Percentiles rank a stretch among this genome's conserved stretches.
Evolutionary conservation across 2,888 invertebrate species (phyloP).

Genomic region (Hymenopus coronatus): DNA sequence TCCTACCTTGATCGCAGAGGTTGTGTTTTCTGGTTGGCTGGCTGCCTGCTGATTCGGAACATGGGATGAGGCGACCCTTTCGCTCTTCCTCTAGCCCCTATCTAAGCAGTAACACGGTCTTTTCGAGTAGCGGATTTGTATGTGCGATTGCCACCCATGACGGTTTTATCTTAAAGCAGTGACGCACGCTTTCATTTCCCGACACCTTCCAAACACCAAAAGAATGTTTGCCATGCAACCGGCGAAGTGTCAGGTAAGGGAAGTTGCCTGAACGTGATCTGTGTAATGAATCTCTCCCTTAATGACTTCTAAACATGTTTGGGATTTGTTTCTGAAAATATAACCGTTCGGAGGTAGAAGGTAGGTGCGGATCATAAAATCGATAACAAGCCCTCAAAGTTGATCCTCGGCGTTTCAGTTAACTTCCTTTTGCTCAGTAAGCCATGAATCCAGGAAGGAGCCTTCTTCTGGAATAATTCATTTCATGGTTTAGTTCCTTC

Average conservation of each 20-base stretch:
- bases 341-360: no score
- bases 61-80: background rate
- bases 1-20: conserved; percentile 11
- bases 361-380: background rate
- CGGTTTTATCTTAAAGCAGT: background rate
- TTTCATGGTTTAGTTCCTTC: no score
- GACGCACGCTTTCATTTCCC: background rate
- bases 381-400: background rate
- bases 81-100: no score
- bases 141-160: background rate
- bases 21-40: conserved; percentile 30
- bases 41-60: conserved; percentile 30
- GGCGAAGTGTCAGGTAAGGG: background rate
- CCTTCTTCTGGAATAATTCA: no score
- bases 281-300: background rate
- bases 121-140: background rate
- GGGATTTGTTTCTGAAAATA: background rate
- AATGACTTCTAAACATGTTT: background rate
- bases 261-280: background rate
- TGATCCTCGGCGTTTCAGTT: background rate
- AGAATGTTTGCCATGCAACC: background rate
- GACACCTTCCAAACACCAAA: background rate
- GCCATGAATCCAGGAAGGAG: no score
- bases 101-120: background rate
- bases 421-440: no score